Base-by-base conservation (phyloP, 2,797 vertebrate genomes). In the Notolepis coatsorum region DNA sequence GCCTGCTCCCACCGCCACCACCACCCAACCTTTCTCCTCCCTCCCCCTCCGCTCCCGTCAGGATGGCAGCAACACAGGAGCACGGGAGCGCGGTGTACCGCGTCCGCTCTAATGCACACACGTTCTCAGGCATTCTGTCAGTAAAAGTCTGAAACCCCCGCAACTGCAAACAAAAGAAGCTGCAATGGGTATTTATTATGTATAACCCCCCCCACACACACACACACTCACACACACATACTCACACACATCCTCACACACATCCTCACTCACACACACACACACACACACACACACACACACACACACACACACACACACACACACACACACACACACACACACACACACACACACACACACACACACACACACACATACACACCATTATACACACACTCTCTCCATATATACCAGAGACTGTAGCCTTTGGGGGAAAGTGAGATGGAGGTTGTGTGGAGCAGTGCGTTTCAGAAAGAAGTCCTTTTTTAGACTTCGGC, bases 121-220 rank as follows among this genome's bases (percentile, higher is more conserved):
- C 27, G 23, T 66, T 64, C 43, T 72, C 45, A 54, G 45, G 76
- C 61, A 37, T 61, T 73, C 72, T 51, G 61, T 68, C 68, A 50
- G 65, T n/a, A n/a, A 62, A 59, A 56, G 68, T 80, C 78, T 73
- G 69, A 73, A 68, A 63, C 62, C 68, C 62, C 62, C 9, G 4
- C 52, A 13, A 48, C 46, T 55, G 60, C 79, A 81, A 77, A 81
- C 77, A 86, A 73, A n/a, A 78, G 73, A 77, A 69, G 77, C 73
- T 82, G 54, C 71, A 39, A 63, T 74, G 55, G 68, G 80, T 84
- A 78, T 85, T 77, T 84, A 81, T 86, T 87, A 82, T 80, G 72
- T 77, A 73, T 79, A 70, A 59, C 46, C 21, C 10, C n/a, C 8
- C 13, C 20, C 24, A 24, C 10, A 20, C 42, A 45, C 21, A n/a